These are phyloP conservation scores for Alentia gelatinosa DNA, from an alignment of 2,888 invertebrate genomes.

Conservation along the genomic window DNA sequence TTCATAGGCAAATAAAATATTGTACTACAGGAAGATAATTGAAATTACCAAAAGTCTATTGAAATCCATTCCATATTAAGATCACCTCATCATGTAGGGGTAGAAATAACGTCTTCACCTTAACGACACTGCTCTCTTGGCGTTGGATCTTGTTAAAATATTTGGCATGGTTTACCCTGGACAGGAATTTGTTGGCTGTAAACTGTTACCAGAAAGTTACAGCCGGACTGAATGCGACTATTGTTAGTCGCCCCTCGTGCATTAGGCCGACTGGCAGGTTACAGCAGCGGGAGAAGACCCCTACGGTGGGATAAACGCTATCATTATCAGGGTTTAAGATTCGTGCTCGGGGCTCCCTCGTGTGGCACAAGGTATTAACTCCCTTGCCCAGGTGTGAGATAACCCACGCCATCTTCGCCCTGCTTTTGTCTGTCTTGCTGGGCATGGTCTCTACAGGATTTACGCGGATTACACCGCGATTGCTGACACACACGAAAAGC, in stretches of 20 bases:
- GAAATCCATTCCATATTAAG: too few species aligned
- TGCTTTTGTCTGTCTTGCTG: background rate
- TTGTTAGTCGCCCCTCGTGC: background rate
- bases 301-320: background rate
- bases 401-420: background rate
- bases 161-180: too few species aligned
- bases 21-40: too few species aligned
- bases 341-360: background rate
- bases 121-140: too few species aligned
- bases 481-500: background rate
- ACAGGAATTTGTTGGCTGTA: background rate
- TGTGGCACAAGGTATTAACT: background rate
- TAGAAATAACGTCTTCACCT: too few species aligned
- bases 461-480: background rate
- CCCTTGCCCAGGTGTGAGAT: background rate
- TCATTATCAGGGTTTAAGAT: background rate
- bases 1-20: too few species aligned
- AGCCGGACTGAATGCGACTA: background rate
- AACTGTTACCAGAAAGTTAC: background rate
- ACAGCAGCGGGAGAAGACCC: background rate
- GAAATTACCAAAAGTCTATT: too few species aligned
- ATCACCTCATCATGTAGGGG: too few species aligned
- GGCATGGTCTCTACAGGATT: slow-evolving; percentile 9
- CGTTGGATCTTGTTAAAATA: too few species aligned
- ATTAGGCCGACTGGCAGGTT: background rate